Base-by-base conservation (phyloP, 1,140 invertebrate species). In the Conus ventricosus region DNA sequence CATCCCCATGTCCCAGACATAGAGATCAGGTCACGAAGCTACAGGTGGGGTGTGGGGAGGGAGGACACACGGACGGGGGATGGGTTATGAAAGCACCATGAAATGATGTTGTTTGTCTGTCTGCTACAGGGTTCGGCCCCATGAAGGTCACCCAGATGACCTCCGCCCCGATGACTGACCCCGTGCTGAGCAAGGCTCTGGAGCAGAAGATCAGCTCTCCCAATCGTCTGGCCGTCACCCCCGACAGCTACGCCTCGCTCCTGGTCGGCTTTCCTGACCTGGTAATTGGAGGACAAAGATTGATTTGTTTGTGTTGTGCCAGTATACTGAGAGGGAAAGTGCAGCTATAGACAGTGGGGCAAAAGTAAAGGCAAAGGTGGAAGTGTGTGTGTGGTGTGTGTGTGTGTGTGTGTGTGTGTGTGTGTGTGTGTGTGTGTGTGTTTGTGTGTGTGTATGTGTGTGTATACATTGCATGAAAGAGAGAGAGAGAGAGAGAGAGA, bases 241-340 rank as follows among this genome's bases (percentile, higher is more conserved):
- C 94, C 71, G 91, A 94, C 60, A 93, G 93, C 0, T 96, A 96
- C 91, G 96, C 96, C 51, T 94, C 93, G 27, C 89, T 97, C 13
- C 91, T 95, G 55, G 92, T 96, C 11, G 96, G 96, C 55, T 96
- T 96, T 91, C 96, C 96, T 13, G 96, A 96, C 81, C 78, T 90
- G 60, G 90, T 92, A 63, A 88, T 82, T 55, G 17, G 27, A 85
- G 81, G 25, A 10, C 78, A 10, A 7, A 25, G 23, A 15, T 76
- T 20, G 4, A 51, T 80, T 27, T 80, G 6, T 76, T 27, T 27
- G 27, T 86, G 23, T 51, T 63, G 13, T 51, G 27, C 17, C 2
- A 5, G 1, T n/a, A 80, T 80, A 39, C 39, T 39, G 39, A 39
- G 39, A 39, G 51, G 15, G 17, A 23, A 20, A 17, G 27, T 83